These are phyloP conservation scores for Chunga burmeisteri DNA, from an alignment of 2,113 vertebrate species.

Conservation along the genomic window DNA sequence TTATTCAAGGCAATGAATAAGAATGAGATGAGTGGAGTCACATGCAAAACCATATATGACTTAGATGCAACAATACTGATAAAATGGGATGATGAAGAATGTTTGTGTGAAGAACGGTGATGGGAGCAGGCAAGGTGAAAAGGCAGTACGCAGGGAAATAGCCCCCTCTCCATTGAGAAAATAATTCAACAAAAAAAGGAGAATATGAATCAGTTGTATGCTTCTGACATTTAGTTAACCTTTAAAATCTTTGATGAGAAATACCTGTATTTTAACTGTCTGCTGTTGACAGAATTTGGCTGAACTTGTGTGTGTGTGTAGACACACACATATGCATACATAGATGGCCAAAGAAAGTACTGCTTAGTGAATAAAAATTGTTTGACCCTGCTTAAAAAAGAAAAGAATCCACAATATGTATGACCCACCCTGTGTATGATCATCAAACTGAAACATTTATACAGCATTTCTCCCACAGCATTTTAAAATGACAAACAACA, in stretches of 20 bases:
- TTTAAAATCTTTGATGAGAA: background rate
- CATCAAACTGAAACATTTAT: background rate
- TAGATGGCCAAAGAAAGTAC: background rate
- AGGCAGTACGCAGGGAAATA: background rate
- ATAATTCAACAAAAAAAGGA: background rate
- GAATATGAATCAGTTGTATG: background rate
- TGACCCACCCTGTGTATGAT: background rate
- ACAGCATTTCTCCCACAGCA: background rate
- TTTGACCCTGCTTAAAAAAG: background rate
- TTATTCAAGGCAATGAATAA: background rate
- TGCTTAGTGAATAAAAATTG: background rate
- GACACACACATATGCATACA: background rate
- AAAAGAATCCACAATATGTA: background rate
- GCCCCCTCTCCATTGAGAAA: background rate
- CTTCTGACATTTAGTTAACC: background rate
- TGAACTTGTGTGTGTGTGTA: background rate
- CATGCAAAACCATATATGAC: background rate
- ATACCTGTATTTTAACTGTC: background rate
- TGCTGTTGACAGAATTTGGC: background rate
- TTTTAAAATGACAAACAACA: background rate
- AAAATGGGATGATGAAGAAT: background rate
- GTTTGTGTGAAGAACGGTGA: background rate
- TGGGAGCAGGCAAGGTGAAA: background rate
- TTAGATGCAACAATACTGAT: background rate
- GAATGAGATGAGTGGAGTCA: background rate